Percentiles rank a stretch among this genome's conserved stretches.
Evolutionary conservation across 2,797 vertebrate species (phyloP).

Genomic region (Artibeus jamaicensis): DNA sequence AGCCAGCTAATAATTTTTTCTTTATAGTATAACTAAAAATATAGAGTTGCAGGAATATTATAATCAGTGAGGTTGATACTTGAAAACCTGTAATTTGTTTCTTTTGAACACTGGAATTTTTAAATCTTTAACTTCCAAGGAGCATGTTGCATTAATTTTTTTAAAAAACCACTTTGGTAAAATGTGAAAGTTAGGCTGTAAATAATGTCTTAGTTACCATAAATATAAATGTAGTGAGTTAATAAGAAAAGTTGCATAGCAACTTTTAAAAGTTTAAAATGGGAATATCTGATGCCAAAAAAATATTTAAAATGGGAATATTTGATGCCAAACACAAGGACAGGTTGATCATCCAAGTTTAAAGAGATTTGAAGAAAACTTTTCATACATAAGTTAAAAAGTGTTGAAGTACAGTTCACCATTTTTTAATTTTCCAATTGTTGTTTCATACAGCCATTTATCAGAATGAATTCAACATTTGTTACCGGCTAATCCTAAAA

Average conservation of each 20-base stretch:
- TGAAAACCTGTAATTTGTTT: neutral
- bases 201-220: neutral
- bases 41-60: neutral
- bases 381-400: neutral
- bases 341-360: conserved; percentile 34
- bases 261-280: too few relatives aligned
- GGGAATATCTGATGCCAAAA: too few relatives aligned
- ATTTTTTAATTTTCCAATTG: neutral
- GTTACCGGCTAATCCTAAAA: neutral
- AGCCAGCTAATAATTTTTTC: neutral
- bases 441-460: neutral
- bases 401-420: neutral
- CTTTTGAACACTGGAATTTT: neutral
- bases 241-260: neutral
- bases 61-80: neutral
- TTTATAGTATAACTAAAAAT: neutral
- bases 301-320: neutral
- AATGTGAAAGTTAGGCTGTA: neutral
- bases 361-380: conserved; percentile 28
- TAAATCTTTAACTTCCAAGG: neutral
- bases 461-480: neutral
- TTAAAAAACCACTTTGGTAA: neutral
- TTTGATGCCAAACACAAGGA: conserved; percentile 2
- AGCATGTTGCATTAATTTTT: neutral
- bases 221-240: neutral